Percentiles rank a stretch among this genome's conserved stretches.
These are phyloP conservation scores for Hiodon tergisus DNA, from an alignment of 2,113 vertebrate species.

Conservation along the genomic window DNA sequence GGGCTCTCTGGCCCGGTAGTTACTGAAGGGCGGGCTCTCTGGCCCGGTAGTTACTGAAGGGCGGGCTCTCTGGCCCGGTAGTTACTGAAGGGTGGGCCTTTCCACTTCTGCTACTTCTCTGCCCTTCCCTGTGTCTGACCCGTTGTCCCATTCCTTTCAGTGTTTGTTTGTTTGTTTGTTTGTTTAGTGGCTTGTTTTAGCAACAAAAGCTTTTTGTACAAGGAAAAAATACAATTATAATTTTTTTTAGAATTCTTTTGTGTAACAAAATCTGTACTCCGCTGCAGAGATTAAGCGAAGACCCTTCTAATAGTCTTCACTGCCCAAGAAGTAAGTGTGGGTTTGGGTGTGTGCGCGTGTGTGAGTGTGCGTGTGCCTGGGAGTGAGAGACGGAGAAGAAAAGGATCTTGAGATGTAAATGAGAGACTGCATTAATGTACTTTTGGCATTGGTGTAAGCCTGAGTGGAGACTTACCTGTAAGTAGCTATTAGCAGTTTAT, in stretches of 20 bases:
- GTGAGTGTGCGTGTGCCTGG: constrained; percentile 16
- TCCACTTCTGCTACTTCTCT: too few species aligned
- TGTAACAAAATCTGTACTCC: constrained; percentile 23
- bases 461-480: constrained; percentile 43
- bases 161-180: constrained; percentile 52
- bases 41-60: too few species aligned
- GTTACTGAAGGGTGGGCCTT: too few species aligned
- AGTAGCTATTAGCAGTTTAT: constrained; percentile 61
- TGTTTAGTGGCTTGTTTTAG: constrained; percentile 89
- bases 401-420: not conserved
- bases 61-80: too few species aligned
- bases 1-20: too few species aligned
- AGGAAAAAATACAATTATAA: constrained; percentile 59
- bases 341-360: not conserved
- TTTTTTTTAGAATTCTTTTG: constrained; percentile 25
- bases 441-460: constrained; percentile 42
- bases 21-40: too few species aligned
- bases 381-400: constrained; percentile 1
- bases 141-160: too few species aligned
- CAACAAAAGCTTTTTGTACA: constrained; percentile 83
- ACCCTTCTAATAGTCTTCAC: constrained; percentile 25
- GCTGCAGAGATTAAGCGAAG: constrained; percentile 26
- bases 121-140: too few species aligned
- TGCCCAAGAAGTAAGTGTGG: constrained; percentile 21
- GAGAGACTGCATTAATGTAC: constrained; percentile 22